Conservation (phyloP, 2,113 vertebrate genomes). For the Dascyllus trimaculatus region DNA sequence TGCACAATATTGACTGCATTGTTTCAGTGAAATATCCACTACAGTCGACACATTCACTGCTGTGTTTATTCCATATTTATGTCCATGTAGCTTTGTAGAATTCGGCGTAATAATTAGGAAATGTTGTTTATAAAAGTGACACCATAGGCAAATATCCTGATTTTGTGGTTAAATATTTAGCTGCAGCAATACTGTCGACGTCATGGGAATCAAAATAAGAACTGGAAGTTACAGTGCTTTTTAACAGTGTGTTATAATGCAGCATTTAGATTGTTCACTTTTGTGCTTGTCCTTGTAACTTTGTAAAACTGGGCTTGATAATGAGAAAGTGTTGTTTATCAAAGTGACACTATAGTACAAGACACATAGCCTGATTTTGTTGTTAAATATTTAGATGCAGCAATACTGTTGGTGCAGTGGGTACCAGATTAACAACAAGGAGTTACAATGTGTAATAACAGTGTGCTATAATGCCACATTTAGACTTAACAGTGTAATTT, state of each 20-base stretch:
- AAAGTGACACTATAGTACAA: background rate
- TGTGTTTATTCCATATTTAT: conserved; percentile 1
- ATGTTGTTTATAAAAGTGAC: background rate
- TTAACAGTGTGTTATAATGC: conserved; percentile 12
- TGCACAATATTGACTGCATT: conserved; percentile 54
- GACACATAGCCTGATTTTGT: background rate
- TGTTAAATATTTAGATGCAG: conserved; percentile 22
- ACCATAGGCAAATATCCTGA: background rate
- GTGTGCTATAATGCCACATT: conserved; percentile 14
- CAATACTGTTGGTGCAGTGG: background rate
- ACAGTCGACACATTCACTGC: background rate
- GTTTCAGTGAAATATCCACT: conserved; percentile 52
- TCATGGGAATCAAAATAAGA: conserved; percentile 7
- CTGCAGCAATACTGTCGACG: background rate
- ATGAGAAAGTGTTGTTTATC: conserved; percentile 3
- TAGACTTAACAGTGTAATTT: conserved; percentile 46
- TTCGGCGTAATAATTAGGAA: conserved; percentile 10
- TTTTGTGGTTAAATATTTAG: conserved; percentile 23
- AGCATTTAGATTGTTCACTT: conserved; percentile 12
- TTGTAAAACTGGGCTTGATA: background rate
- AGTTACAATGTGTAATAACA: background rate
- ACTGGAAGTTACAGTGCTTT: background rate
- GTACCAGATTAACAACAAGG: conserved; percentile 8
- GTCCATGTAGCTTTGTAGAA: background rate
- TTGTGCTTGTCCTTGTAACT: background rate